A percentile compares a stretch with the other conserved stretches of the same genome.
Evolutionary conservation across 2,888 invertebrate genomes (phyloP).

Genomic region (Automeris io): DNA sequence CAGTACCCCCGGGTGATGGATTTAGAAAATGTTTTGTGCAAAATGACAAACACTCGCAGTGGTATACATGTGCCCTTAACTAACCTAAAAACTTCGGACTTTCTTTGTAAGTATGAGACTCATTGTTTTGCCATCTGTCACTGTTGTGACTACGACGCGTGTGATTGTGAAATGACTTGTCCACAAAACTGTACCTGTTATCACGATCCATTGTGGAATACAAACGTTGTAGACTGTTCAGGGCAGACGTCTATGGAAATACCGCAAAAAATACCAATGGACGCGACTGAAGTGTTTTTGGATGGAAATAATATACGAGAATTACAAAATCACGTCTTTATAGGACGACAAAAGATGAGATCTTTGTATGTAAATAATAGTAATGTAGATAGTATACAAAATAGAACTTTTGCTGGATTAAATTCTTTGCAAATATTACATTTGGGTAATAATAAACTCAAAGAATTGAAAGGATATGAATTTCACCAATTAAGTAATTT

Average conservation of each 20-base stretch:
- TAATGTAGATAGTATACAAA: constrained; percentile 89
- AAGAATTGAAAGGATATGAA: constrained; percentile 87
- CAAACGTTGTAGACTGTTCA: constrained; percentile 94
- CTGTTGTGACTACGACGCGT: constrained; percentile 97
- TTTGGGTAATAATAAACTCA: constrained; percentile 89
- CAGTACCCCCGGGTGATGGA: constrained; percentile 94
- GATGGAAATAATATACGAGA: constrained; percentile 93
- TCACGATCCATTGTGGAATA: constrained; percentile 95
- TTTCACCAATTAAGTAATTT: constrained; percentile 88
- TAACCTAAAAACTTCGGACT: constrained; percentile 87
- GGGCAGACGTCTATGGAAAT: constrained; percentile 86
- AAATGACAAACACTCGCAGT: constrained; percentile 89
- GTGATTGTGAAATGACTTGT: constrained; percentile 98
- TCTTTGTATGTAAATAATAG: constrained; percentile 91
- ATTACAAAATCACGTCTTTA: constrained; percentile 91
- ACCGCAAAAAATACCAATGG: constrained; percentile 93
- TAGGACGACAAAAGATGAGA: constrained; percentile 92
- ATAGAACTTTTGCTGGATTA: constrained; percentile 92
- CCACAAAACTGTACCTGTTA: constrained; percentile 96
- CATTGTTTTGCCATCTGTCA: constrained; percentile 97
- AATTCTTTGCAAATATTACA: constrained; percentile 87
- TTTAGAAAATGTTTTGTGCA: constrained; percentile 91
- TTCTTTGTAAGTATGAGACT: constrained; percentile 93
- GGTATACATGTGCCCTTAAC: constrained; percentile 87
- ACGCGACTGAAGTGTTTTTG: constrained; percentile 94